phyloP scores from a whole-genome alignment of 2,113 vertebrate genomes.

The Oostethus manadensis region DNA sequence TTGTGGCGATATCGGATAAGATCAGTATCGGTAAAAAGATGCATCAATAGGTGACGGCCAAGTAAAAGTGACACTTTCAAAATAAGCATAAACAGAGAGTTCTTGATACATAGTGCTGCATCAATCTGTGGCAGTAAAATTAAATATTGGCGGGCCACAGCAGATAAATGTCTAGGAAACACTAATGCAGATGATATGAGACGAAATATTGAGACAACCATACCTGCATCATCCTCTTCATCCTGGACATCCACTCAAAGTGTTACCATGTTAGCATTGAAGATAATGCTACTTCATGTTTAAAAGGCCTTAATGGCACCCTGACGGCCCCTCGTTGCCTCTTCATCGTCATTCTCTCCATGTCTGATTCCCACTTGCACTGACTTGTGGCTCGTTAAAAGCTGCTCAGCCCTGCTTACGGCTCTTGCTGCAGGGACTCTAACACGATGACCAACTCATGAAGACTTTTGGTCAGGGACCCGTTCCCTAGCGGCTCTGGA shows the following conservation, averaged over 20 bases:
- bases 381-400: constrained; percentile 2
- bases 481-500: too few relatives aligned
- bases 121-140: too few relatives aligned
- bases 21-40: too few relatives aligned
- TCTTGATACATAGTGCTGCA: too few relatives aligned
- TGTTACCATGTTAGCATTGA: not conserved
- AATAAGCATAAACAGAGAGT: too few relatives aligned
- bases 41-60: too few relatives aligned
- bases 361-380: constrained; percentile 2
- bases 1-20: too few relatives aligned
- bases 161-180: too few relatives aligned
- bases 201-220: too few relatives aligned
- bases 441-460: constrained; percentile 38
- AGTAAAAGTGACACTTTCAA: too few relatives aligned
- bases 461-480: not conserved
- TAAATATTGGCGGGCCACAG: too few relatives aligned
- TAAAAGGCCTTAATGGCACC: constrained; percentile 3
- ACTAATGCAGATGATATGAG: too few relatives aligned
- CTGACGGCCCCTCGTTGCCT: not conserved
- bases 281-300: not conserved
- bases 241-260: constrained; percentile 3
- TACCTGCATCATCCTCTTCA: constrained; percentile 31
- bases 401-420: not conserved
- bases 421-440: constrained; percentile 10
- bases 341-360: not conserved